Percentiles rank a stretch among this genome's conserved stretches.
These are phyloP conservation scores for Octodon degus DNA, from an alignment of 2,113 vertebrate genomes.

Conservation along the genomic window DNA sequence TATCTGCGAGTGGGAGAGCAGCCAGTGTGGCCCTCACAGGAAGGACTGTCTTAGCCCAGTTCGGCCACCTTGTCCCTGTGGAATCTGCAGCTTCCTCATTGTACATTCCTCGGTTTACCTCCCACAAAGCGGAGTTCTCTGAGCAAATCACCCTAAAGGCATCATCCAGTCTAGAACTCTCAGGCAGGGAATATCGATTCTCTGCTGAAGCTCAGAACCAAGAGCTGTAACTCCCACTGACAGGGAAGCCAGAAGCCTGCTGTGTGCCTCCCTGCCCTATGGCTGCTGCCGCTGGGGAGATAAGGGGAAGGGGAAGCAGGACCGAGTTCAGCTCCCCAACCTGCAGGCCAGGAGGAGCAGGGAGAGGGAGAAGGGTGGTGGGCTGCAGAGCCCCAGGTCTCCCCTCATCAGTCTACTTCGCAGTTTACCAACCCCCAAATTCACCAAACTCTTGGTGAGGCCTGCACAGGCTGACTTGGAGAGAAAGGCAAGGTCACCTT, in stretches of 20 bases:
- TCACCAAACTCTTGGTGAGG: slow-evolving; percentile 39
- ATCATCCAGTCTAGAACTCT: background rate
- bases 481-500: slow-evolving; percentile 62
- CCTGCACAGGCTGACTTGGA: slow-evolving; percentile 46
- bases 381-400: slow-evolving; percentile 59
- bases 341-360: background rate
- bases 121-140: background rate
- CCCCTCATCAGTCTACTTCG: slow-evolving; percentile 38
- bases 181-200: background rate
- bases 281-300: background rate
- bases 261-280: background rate
- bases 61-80: background rate
- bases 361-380: background rate
- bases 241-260: background rate
- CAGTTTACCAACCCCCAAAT: slow-evolving; percentile 9
- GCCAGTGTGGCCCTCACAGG: rapidly evolving
- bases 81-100: background rate
- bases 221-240: background rate
- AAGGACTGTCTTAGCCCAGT: background rate
- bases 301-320: slow-evolving; percentile 22
- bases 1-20: background rate
- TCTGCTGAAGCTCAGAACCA: background rate
- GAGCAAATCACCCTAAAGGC: background rate
- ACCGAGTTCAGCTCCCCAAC: slow-evolving; percentile 38
- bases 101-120: background rate